A percentile compares a stretch with the other conserved stretches of the same genome.
phyloP scores from a whole-genome alignment of 2,113 vertebrate genomes.

The Megaceryle torquata region DNA sequence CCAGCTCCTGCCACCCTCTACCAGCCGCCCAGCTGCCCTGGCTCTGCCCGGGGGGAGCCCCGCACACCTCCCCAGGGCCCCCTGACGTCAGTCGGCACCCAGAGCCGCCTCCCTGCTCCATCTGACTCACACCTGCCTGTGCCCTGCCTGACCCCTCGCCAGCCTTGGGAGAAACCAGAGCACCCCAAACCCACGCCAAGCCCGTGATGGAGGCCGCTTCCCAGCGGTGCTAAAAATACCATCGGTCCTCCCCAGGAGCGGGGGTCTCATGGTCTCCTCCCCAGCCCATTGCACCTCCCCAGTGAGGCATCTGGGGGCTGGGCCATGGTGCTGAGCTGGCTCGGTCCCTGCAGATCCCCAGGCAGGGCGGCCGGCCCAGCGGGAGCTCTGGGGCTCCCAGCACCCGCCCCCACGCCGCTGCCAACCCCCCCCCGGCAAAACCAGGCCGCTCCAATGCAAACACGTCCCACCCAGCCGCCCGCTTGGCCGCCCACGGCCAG shows the following conservation, averaged over 20 bases:
- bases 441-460: constrained; percentile 47
- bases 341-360: background rate
- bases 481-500: constrained; percentile 20
- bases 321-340: background rate
- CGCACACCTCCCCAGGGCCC: background rate
- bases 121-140: constrained; percentile 41
- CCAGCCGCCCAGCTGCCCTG: background rate
- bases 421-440: constrained; percentile 6
- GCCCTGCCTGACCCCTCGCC: constrained; percentile 23
- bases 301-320: too few species aligned
- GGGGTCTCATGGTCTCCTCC: background rate
- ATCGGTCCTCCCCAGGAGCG: background rate
- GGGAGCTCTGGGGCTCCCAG: background rate
- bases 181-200: background rate
- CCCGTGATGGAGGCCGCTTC: background rate
- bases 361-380: background rate
- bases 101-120: background rate
- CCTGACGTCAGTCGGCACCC: constrained; percentile 42
- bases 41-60: background rate
- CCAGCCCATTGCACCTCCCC: fast-evolving
- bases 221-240: background rate
- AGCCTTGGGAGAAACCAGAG: background rate
- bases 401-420: background rate
- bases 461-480: constrained; percentile 47
- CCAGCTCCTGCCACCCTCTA: background rate